These are phyloP conservation scores for Stegodyphus dumicola DNA, from an alignment of 1,140 invertebrate species.

Conservation along the genomic window DNA sequence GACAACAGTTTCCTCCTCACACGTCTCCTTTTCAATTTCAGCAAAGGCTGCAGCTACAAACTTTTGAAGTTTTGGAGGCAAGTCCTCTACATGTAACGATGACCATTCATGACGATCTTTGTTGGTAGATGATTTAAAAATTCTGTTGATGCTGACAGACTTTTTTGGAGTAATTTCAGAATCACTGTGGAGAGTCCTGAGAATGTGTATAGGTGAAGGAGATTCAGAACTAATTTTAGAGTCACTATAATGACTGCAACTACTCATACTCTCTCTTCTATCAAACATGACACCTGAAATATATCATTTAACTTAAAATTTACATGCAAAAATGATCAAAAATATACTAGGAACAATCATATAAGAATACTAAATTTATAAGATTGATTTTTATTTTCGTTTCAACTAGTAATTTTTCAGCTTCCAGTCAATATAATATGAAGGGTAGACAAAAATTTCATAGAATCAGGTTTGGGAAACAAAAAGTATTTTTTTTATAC, in stretches of 20 bases:
- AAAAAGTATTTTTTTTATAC: too few species aligned
- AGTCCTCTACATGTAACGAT: slow-evolving; percentile 40
- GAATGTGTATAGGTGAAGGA: slow-evolving; percentile 8
- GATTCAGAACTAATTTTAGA: slow-evolving; percentile 37
- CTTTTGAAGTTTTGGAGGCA: slow-evolving; percentile 46
- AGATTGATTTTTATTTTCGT: too few species aligned
- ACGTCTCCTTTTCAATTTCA: slow-evolving; percentile 22
- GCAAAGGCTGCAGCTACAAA: slow-evolving; percentile 43
- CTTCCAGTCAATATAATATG: too few species aligned
- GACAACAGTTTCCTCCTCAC: slow-evolving; percentile 15
- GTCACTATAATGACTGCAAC: slow-evolving; percentile 47
- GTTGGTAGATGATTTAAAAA: too few species aligned
- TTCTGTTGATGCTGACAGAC: background rate
- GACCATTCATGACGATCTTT: slow-evolving; percentile 31
- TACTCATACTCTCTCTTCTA: slow-evolving; percentile 41
- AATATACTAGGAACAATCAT: background rate
- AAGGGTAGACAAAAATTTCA: too few species aligned
- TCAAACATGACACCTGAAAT: background rate
- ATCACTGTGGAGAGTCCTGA: slow-evolving; percentile 37
- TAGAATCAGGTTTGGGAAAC: too few species aligned
- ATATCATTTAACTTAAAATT: background rate
- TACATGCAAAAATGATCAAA: background rate
- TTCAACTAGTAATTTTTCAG: too few species aligned
- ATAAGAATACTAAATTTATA: too few species aligned
- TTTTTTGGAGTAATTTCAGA: slow-evolving; percentile 43